Base-by-base conservation (phyloP, 1,140 invertebrate species). In the Samia ricini region DNA sequence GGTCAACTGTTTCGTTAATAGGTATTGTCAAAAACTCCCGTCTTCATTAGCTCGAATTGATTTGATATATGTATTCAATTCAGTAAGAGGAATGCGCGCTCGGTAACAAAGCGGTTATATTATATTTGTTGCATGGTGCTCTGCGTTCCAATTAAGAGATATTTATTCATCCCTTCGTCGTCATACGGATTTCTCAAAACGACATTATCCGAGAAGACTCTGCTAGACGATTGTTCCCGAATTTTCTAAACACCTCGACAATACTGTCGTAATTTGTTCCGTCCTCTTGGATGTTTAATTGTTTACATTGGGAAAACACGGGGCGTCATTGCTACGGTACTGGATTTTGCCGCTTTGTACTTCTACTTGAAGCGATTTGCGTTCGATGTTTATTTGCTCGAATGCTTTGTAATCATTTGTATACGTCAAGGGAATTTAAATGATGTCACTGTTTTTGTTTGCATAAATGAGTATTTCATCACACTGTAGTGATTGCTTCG, bases 171-270 rank as follows among this genome's bases (percentile, higher is more conserved):
- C 70, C 71, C 71, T 64, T 72, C 64, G 62, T 66, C 69, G 72
- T 72, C 72, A 68, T 72, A 72, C 70, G 76, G n/a, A 79, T 69
- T 85, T 72, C 78, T 79, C 72, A 64, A n/a, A 70, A 78, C 82
- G 78, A 81, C 80, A 79, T 86, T 82, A 86, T 85, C 80, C n/a
- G n/a, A 86, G 74, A 82, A 76, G 77, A 81, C 81, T 85, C 82
- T 81, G 85, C 76, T 76, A 73, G 75, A 83, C 82, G 78, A 84
- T 83, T 86, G 79, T 82, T 78, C 75, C 76, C 76, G 76, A 81
- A 86, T 83, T 83, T 86, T 85, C 79, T 81, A 89, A 84, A 83
- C 83, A 85, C 77, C 76, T 85, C 69, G 66, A 83, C 82, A 82
- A 87, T 81, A 76, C 72, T 71, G 62, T 74, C 71, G 80, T 83